Conservation (phyloP, 2,113 vertebrate genomes). For the Camelus dromedarius region DNA sequence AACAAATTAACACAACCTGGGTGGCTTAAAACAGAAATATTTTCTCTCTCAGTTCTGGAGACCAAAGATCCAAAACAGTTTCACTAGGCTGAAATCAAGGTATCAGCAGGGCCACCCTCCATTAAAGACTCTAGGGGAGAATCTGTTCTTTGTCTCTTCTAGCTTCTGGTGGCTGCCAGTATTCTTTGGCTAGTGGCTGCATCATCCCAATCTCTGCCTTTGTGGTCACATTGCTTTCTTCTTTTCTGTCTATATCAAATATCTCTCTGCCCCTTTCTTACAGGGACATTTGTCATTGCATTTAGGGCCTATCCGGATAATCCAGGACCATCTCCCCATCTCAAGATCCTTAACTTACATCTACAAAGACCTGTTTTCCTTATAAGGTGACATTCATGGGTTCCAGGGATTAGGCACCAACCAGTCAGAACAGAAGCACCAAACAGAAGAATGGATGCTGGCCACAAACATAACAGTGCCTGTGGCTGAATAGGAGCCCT, state of each 20-base stretch:
- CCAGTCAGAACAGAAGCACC: background rate
- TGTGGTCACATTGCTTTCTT: background rate
- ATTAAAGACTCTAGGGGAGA: background rate
- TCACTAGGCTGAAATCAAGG: background rate
- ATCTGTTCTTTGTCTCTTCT: background rate
- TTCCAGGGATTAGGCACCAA: background rate
- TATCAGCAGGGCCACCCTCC: background rate
- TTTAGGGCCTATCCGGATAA: background rate
- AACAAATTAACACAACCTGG: background rate
- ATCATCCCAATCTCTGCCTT: background rate
- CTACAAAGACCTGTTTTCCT: background rate
- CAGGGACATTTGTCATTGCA: background rate
- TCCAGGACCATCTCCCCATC: background rate
- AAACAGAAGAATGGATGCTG: background rate
- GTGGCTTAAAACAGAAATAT: background rate
- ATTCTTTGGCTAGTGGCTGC: background rate
- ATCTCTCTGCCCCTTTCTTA: background rate
- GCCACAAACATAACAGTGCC: background rate
- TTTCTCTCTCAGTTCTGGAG: background rate
- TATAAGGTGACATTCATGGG: background rate
- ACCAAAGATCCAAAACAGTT: background rate
- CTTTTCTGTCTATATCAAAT: background rate
- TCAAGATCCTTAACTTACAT: background rate
- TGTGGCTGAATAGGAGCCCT: background rate
- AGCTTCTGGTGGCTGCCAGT: background rate